Conservation (phyloP, 1,140 invertebrate genomes). For the Drosophila tristis region DNA sequence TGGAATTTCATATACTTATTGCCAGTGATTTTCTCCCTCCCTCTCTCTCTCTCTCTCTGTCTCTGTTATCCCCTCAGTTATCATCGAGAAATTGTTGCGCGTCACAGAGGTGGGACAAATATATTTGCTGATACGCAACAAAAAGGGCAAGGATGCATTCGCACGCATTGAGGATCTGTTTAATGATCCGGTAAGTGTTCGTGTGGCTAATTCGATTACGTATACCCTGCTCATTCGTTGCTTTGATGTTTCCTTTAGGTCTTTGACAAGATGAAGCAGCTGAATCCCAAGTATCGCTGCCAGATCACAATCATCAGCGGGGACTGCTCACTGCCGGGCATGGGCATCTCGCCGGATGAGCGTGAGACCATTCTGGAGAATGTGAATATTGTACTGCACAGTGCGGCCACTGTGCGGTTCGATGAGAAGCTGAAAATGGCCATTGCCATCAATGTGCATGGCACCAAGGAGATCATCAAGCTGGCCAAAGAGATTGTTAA, state of each 20-base stretch:
- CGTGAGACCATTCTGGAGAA: slow-evolving; percentile 81
- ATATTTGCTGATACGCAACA: slow-evolving; percentile 91
- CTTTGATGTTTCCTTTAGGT: slow-evolving; percentile 81
- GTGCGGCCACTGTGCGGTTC: slow-evolving; percentile 94
- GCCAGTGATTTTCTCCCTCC: slow-evolving; percentile 24
- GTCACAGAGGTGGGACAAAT: slow-evolving; percentile 90
- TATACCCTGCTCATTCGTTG: too few relatives aligned
- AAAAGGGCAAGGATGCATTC: slow-evolving; percentile 89
- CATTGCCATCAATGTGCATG: slow-evolving; percentile 87
- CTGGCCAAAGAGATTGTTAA: slow-evolving; percentile 86
- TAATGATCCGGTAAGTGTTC: slow-evolving; percentile 87
- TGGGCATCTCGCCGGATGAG: slow-evolving; percentile 89
- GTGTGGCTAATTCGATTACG: background rate
- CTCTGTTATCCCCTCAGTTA: slow-evolving; percentile 75
- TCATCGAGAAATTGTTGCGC: slow-evolving; percentile 93
- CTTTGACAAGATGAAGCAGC: slow-evolving; percentile 86
- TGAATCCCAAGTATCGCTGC: slow-evolving; percentile 87
- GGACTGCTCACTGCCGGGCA: slow-evolving; percentile 86
- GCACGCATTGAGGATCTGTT: slow-evolving; percentile 87
- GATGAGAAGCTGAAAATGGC: slow-evolving; percentile 91
- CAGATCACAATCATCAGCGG: slow-evolving; percentile 87
- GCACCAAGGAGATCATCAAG: slow-evolving; percentile 87
- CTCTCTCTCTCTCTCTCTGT: slow-evolving; percentile 44
- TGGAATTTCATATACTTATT: slow-evolving; percentile 46
- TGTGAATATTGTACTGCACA: slow-evolving; percentile 93